A percentile compares a stretch with the other conserved stretches of the same genome.
Conservation (phyloP, 2,113 vertebrate genomes). For the Heterochromis multidens region DNA sequence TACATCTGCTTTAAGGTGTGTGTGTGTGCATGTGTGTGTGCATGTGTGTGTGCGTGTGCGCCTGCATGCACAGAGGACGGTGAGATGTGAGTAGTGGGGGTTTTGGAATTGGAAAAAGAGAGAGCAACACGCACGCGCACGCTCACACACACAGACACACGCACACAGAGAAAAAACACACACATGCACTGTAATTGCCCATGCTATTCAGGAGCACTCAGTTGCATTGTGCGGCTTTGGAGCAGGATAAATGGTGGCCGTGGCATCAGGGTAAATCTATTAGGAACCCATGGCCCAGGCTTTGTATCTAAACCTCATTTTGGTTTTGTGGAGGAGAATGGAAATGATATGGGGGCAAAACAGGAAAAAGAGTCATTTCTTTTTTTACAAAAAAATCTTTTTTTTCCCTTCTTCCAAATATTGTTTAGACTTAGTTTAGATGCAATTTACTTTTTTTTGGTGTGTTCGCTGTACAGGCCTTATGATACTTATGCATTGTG, state of each 20-base stretch:
- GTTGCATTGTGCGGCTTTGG: constrained; percentile 91
- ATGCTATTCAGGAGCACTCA: constrained; percentile 89
- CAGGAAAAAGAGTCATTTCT: constrained; percentile 24
- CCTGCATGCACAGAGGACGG: background rate
- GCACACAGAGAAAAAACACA: constrained; percentile 19
- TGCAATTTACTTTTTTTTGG: constrained; percentile 71
- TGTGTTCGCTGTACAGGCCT: constrained; percentile 7
- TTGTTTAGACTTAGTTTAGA: constrained; percentile 85
- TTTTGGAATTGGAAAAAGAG: constrained; percentile 52
- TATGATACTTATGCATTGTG: background rate
- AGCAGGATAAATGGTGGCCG: constrained; percentile 96
- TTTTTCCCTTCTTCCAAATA: background rate
- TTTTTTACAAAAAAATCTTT: background rate
- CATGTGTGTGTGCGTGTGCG: constrained; percentile 71
- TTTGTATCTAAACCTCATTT: constrained; percentile 81
- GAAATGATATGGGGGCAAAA: constrained; percentile 84
- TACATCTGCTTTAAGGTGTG: constrained; percentile 88
- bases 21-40: constrained; percentile 22
- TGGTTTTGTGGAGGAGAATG: constrained; percentile 79
- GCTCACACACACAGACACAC: background rate
- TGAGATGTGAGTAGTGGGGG: constrained; percentile 55
- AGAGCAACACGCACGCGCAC: constrained; percentile 10
- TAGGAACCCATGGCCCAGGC: constrained; percentile 88
- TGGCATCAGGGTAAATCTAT: constrained; percentile 93
- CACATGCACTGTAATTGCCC: constrained; percentile 92